Evolutionary conservation across 2,113 vertebrate genomes (phyloP), one percentile per base, ranked within the genome.

Genomic region (Balaeniceps rex): DNA sequence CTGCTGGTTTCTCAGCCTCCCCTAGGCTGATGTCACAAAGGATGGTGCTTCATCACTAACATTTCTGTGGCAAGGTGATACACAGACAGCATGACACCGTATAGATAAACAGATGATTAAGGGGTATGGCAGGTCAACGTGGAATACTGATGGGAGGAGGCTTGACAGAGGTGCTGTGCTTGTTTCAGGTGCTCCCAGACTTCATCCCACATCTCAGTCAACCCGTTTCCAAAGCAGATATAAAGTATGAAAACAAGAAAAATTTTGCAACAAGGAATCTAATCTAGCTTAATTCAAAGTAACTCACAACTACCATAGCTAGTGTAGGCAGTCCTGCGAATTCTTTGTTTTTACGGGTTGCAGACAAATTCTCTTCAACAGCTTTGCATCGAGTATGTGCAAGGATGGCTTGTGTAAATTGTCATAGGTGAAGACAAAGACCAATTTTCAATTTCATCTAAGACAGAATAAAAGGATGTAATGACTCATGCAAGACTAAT

Each of bases 401-500:
- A 87, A 68, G 34, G 57, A 72, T 79, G 17, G 15, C 15, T 51
- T 90, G 19, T 83, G 46, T 83, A 87, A 85, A 72, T 57, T 87
- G n/a, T 79, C n/a, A 51, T 65, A 40, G 1, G 1, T 54, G 60
- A 91, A 83, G 69, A 54, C 69, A 79, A 92, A 70, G 55, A 64
- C 8, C 19, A 51, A 44, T 81, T 87, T 93, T 71, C n/a, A 69
- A 9, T 68, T 80, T 96, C 19, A 79, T 64, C 36, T 82, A 92
- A 89, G 75, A 68, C 54, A 85, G 49, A 90, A 64, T 25, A 82
- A 90, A 90, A 89, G n/a, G 76, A 80, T 90, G 44, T 63, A 70
- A 38, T 96, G 89, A 96, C 40, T 95, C 88, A 93, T 80, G 51
- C 7, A 54, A 79, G 66, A 87, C 22, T 89, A 87, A 83, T 76